Evolutionary conservation across 1,140 invertebrate species (phyloP), one percentile per base, ranked within the genome.

Genomic region (Drosophila tropicalis): DNA sequence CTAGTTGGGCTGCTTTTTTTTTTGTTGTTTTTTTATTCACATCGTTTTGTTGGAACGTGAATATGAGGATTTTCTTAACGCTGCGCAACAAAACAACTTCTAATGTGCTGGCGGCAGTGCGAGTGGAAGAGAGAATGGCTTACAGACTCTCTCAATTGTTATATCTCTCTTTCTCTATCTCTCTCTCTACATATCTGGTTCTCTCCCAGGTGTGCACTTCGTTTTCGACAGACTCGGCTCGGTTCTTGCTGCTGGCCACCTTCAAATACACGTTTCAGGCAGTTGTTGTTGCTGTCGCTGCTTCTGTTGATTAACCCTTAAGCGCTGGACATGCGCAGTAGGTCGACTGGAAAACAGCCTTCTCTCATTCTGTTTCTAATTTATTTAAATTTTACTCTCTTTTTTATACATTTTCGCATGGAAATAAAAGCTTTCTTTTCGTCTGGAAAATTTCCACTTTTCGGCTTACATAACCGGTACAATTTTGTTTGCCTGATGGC

Each of bases 401-500:
- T 44, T 0, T 64, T 74, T 80, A 58, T 58, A 71, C 44, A 51
- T 32, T 62, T 74, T 70, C n/a, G 63, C 32, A 44, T 73, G 70
- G 70, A 77, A 79, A 22, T 22, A 5, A 81, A 76, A 85, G 83
- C 82, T 86, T 81, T 83, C 34, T 39, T 61, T 80, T 72, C 62
- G 61, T 44, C 67, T 89, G 83, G 83, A 86, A 87, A 63, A 71
- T 71, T 86, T 87, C 76, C 83, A 81, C 17, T 83, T 87, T 89
- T 83, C 58, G 63, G 70, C 83, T 86, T 87, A 87, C 84, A 87
- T 87, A 87, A 87, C 84, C 83, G 83, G 84, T 89, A 76, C 70
- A 69, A 64, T 70, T 67, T 65, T 13, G 13, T 17, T 51, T 22
- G 34, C 57, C 19, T 41, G 57, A 29, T 57, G 13, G 19, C 58